Percentiles rank a stretch among this genome's conserved stretches.
Conservation (phyloP, 2,113 vertebrate genomes). For the Cynoglossus semilaevis region DNA sequence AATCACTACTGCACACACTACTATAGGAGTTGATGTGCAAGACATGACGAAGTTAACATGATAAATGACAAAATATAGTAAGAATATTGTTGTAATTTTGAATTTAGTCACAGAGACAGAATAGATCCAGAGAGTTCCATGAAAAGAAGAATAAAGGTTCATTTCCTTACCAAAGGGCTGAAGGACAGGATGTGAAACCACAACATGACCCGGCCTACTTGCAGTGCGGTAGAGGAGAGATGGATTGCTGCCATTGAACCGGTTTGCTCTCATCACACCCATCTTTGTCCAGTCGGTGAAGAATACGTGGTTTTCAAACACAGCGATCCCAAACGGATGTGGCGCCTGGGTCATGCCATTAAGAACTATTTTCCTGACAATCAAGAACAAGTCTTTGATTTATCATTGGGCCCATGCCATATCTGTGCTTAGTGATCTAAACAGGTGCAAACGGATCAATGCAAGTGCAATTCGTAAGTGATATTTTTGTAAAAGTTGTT, state of each 20-base stretch:
- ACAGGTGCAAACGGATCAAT: too few relatives aligned
- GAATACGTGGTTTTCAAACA: slow-evolving; percentile 74
- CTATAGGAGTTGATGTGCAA: too few relatives aligned
- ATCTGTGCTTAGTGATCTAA: too few relatives aligned
- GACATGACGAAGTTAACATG: too few relatives aligned
- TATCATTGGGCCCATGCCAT: too few relatives aligned
- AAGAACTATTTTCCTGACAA: slow-evolving; percentile 55
- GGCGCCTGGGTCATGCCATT: slow-evolving; percentile 63
- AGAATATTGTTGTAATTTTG: too few relatives aligned
- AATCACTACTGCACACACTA: too few relatives aligned
- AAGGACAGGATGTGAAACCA: slow-evolving; percentile 55
- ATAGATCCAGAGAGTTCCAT: too few relatives aligned
- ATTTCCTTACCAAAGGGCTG: slow-evolving; percentile 62
- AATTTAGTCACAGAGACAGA: too few relatives aligned
- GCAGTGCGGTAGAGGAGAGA: slow-evolving; percentile 62
- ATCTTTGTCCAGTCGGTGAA: slow-evolving; percentile 77
- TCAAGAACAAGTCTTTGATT: background rate
- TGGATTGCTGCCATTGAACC: slow-evolving; percentile 67
- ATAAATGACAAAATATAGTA: too few relatives aligned
- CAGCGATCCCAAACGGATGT: slow-evolving; percentile 68
- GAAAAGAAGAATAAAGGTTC: background rate
- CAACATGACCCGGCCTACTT: slow-evolving; percentile 61
- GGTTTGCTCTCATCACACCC: slow-evolving; percentile 67
- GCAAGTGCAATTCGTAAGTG: too few relatives aligned
- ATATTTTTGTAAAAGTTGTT: too few relatives aligned